phyloP scores from a whole-genome alignment of 1,140 invertebrate genomes.

The Hylyphantes graminicola region DNA sequence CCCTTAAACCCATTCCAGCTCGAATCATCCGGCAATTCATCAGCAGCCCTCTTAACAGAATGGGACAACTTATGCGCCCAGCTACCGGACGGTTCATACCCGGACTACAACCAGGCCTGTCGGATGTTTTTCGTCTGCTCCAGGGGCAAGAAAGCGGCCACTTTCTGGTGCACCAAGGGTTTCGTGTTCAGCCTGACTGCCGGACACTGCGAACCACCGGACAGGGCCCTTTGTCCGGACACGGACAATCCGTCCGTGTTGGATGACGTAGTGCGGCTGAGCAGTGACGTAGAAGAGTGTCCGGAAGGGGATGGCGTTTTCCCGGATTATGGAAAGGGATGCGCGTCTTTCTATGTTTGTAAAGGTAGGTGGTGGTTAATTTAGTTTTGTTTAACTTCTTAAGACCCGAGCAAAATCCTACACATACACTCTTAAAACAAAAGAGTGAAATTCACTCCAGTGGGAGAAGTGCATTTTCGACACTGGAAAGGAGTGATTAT shows the following conservation, averaged over 20 bases:
- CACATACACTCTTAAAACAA: too few relatives aligned
- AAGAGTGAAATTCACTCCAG: too few relatives aligned
- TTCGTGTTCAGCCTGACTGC: slow-evolving; percentile 42
- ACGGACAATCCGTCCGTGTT: slow-evolving; percentile 6
- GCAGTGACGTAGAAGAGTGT: not conserved
- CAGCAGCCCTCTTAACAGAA: too few relatives aligned
- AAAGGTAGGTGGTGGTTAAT: slow-evolving; percentile 43
- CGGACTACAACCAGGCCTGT: slow-evolving; percentile 48
- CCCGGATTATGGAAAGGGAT: slow-evolving; percentile 71
- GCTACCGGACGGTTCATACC: slow-evolving; percentile 43
- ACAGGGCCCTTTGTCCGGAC: slow-evolving; percentile 33
- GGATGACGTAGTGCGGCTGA: not conserved
- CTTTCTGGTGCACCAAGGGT: slow-evolving; percentile 58
- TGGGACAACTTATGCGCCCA: slow-evolving; percentile 13
- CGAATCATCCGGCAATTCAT: too few relatives aligned
- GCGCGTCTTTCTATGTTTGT: slow-evolving; percentile 74
- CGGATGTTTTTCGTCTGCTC: slow-evolving; percentile 51
- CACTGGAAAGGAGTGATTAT: too few relatives aligned
- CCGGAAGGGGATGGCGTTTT: slow-evolving; percentile 71
- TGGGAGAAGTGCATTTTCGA: too few relatives aligned
- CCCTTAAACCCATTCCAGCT: not conserved
- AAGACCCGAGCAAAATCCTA: too few relatives aligned
- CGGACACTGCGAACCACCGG: slow-evolving; percentile 50
- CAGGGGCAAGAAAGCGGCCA: slow-evolving; percentile 8
- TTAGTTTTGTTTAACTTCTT: too few relatives aligned